Evolutionary conservation across 2,888 invertebrate genomes (phyloP), one percentile per base, ranked within the genome.

Genomic region (Cosmopolites sordidus): DNA sequence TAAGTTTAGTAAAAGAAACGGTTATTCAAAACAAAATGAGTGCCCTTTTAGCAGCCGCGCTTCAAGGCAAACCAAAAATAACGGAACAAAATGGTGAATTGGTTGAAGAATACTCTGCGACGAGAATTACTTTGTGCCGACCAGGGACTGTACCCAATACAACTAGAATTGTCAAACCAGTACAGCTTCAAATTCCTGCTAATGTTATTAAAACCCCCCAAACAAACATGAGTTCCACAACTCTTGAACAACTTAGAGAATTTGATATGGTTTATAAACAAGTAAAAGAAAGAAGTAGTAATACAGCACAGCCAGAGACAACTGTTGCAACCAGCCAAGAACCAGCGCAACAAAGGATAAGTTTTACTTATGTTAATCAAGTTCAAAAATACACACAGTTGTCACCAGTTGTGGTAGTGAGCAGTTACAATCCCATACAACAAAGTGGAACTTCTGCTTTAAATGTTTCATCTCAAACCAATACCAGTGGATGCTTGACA

Each of bases 221-320:
- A 15, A 76, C 81, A n/a, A 79, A 81, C 65, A 81, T 87, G 65
- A 87, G 87, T 68, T 84, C 87, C 0, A 86, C 86, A 0, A 88
- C 87, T 0, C 72, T 87, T 44, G 88, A 89, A 70, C 89, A 89
- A 64, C 70, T 89, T 6, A 75, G 87, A 48, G 89, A 89, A 68
- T 89, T 89, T 63, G 89, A 89, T 68, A 84, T 87, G 75, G 88
- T 89, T 0, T 75, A 89, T 54, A 88, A 89, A 66, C 87, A 88
- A 75, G 87, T 89, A 0, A 88, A 87, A 67, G 87, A 87, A 69
- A 76, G 87, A 55, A 86, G 86, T 62, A 84, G 82, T 16, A 83
- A 82, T 2, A 81, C 57, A 22, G 64, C 63, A 5, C 61, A 64
- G 29, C 53, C 66, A 12, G 66, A 64, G 50, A 60, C 63, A n/a